Evolutionary conservation across 2,888 invertebrate genomes (phyloP).

Genomic region (Melieria omissa): DNA sequence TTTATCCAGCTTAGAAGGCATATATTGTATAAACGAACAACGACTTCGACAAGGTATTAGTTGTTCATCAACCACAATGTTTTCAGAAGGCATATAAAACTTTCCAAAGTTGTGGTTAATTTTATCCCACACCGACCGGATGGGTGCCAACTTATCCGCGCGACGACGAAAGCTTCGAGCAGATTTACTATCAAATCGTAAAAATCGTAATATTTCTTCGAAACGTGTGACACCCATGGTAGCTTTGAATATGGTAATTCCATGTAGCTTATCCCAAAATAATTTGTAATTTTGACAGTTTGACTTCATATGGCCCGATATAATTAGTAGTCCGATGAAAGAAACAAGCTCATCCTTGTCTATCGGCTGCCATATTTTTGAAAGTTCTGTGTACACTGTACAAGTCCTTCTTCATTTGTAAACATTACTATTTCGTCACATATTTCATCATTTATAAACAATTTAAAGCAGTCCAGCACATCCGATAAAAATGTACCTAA

Average conservation of each 20-base stretch:
- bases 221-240: slow-evolving; percentile 9
- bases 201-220: slow-evolving; percentile 8
- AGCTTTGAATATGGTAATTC: slow-evolving; percentile 7
- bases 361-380: slow-evolving; percentile 1
- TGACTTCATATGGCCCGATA: slow-evolving; percentile 9
- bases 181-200: slow-evolving; percentile 3
- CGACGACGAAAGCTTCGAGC: not conserved
- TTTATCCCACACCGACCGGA: not conserved
- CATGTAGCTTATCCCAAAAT: slow-evolving; percentile 7
- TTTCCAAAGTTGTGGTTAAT: slow-evolving; percentile 4
- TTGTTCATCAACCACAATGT: slow-evolving; percentile 11
- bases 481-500: not conserved
- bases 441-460: not conserved
- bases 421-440: not conserved
- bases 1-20: slow-evolving; percentile 5
- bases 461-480: slow-evolving; percentile 1
- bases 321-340: slow-evolving; percentile 4
- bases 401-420: not conserved
- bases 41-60: slow-evolving; percentile 1
- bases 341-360: not conserved
- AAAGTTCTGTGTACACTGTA: slow-evolving; percentile 5
- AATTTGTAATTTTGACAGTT: not conserved
- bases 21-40: slow-evolving; percentile 7
- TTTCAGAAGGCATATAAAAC: not conserved
- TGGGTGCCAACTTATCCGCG: not conserved